A percentile compares a stretch with the other conserved stretches of the same genome.
Conservation (phyloP, 1,140 invertebrate genomes). For the Ylistrum balloti region DNA sequence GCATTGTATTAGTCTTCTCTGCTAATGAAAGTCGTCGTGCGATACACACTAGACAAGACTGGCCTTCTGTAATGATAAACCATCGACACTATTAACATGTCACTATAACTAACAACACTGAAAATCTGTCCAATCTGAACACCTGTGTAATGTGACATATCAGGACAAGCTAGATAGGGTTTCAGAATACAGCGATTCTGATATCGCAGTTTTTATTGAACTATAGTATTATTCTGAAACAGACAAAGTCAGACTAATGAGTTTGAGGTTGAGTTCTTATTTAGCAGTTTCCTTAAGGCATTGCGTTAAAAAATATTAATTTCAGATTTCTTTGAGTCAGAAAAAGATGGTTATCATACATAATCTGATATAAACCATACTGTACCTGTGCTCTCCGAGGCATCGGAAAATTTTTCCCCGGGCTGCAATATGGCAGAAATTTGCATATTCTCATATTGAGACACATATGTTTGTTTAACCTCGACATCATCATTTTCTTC, state of each 20-base stretch:
- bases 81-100: no score
- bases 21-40: constrained; percentile 91
- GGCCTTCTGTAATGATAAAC: constrained; percentile 82
- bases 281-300: no score
- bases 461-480: constrained; percentile 87
- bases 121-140: neutral
- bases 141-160: neutral
- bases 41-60: constrained; percentile 90
- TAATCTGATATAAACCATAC: neutral
- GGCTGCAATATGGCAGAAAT: constrained; percentile 83
- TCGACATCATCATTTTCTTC: constrained; percentile 83
- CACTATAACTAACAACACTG: no score
- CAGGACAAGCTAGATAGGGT: no score
- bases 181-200: neutral
- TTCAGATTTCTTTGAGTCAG: no score
- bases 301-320: no score
- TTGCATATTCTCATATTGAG: constrained; percentile 90
- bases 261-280: no score
- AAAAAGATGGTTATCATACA: no score
- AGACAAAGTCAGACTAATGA: no score
- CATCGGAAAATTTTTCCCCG: constrained; percentile 80
- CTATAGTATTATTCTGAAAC: no score
- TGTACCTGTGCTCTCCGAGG: constrained; percentile 68
- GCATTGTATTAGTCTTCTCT: constrained; percentile 87
- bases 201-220: no score